Conservation (phyloP, 2,888 invertebrate genomes). For the Stegana nigrithorax region DNA sequence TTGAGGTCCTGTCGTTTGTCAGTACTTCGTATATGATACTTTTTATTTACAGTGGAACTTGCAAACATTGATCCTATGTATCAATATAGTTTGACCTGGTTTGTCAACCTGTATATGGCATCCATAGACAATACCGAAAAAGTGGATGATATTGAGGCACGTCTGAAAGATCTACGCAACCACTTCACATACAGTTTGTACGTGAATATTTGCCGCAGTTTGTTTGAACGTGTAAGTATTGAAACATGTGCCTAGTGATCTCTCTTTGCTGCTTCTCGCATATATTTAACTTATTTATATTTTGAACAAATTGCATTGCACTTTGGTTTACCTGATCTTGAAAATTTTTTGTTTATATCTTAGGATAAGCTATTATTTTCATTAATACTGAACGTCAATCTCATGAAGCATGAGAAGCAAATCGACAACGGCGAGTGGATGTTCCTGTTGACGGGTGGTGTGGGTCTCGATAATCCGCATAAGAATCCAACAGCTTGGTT, state of each 20-base stretch:
- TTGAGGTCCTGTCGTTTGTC: not conserved
- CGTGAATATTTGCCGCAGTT: slow-evolving; percentile 89
- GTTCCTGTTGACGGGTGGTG: slow-evolving; percentile 89
- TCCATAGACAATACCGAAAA: slow-evolving; percentile 89
- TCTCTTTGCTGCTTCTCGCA: too few species aligned
- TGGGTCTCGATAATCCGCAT: slow-evolving; percentile 81
- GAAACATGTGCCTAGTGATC: not conserved
- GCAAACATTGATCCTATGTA: slow-evolving; percentile 97
- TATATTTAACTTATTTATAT: too few species aligned
- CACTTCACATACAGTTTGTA: slow-evolving; percentile 92
- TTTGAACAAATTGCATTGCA: too few species aligned
- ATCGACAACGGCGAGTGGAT: slow-evolving; percentile 80
- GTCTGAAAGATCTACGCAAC: slow-evolving; percentile 79
- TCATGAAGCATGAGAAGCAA: slow-evolving; percentile 74
- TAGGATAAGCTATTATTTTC: slow-evolving; percentile 93
- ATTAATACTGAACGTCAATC: slow-evolving; percentile 78
- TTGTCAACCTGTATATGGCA: slow-evolving; percentile 86
- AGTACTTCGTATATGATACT: not conserved
- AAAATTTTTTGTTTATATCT: slow-evolving; percentile 15
- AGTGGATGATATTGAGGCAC: slow-evolving; percentile 81
- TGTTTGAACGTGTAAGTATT: slow-evolving; percentile 85
- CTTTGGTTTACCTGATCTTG: not conserved
- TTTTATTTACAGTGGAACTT: slow-evolving; percentile 75
- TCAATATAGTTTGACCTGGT: slow-evolving; percentile 95
- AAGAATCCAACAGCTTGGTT: slow-evolving; percentile 80